Base-by-base conservation (phyloP, 2,113 vertebrate species). In the Monopterus albus region DNA sequence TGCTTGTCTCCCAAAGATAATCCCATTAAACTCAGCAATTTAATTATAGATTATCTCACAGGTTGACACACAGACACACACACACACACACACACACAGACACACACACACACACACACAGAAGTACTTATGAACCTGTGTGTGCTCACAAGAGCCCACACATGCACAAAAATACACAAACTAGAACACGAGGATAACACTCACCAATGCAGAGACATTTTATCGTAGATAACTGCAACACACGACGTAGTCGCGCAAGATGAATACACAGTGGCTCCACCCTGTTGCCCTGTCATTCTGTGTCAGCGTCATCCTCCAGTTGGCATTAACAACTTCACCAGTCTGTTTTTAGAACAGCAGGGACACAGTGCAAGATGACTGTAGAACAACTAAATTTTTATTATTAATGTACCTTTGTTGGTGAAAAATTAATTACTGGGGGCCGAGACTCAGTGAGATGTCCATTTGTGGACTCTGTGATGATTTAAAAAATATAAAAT, bases 1-100 rank as follows among this genome's bases (percentile, higher is more conserved):
- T 50, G 81, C 75, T 85, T 75, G 78, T 88, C 76, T 79, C 72
- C 51, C 46, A 70, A 79, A 81, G 53, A 88, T 88, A 89, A 89
- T 88, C 86, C 84, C 80, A 79, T 88, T 88, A 86, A 84, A 88
- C 45, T 73, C 66, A 59, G 33, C 74, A 83, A 83, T 89, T 83
- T 74, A 90, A 86, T 89, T 59, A 87, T 76, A 86, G 87, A 89
- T 83, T 79, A 84, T 84, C 83, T 56, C 66, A 72, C 78, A 72
- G 17, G 0, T 58, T 11, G 42, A 31, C 76, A 59, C 64, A 18
- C 57, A 43, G 31, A 18, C 62, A 35, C 25, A 46, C 28, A 36
- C 53, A 50, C 58, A 47, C 35, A 31, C 23, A 43, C 47, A 31
- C 64, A 51, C 21, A 68, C 15, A 47, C 28, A 14, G 20, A 18